These are phyloP conservation scores for Hetaerina titia DNA, from an alignment of 2,888 invertebrate genomes.

Conservation along the genomic window DNA sequence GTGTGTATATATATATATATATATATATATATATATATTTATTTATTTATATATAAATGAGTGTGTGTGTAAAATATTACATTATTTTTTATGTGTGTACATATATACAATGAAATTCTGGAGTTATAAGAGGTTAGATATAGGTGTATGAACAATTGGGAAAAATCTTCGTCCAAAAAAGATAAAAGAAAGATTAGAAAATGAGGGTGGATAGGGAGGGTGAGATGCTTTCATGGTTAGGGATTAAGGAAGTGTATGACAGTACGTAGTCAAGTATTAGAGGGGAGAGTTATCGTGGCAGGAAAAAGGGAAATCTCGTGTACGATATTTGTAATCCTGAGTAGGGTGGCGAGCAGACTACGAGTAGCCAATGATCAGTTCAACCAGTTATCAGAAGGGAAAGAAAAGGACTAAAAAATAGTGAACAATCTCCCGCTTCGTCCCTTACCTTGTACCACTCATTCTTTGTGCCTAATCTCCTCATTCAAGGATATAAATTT, in stretches of 20 bases:
- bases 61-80: too few relatives aligned
- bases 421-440: not conserved
- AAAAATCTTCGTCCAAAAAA: not conserved
- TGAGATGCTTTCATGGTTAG: not conserved
- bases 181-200: not conserved
- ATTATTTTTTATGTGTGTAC: too few relatives aligned
- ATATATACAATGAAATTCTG: too few relatives aligned
- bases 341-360: not conserved
- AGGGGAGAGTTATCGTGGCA: not conserved
- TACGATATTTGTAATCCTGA: conserved; percentile 53
- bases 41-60: too few relatives aligned
- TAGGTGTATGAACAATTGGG: too few relatives aligned
- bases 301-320: not conserved
- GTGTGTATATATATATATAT: too few relatives aligned
- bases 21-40: too few relatives aligned
- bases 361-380: conserved; percentile 24
- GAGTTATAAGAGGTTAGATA: too few relatives aligned
- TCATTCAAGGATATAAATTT: not conserved
- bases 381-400: not conserved
- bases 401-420: not conserved
- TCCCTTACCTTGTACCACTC: not conserved
- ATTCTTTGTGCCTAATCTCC: not conserved
- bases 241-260: not conserved
- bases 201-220: not conserved
- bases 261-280: not conserved